Percentiles rank a stretch among this genome's conserved stretches.
Conservation (phyloP, 1,140 invertebrate genomes). For the Saccostrea echinata region DNA sequence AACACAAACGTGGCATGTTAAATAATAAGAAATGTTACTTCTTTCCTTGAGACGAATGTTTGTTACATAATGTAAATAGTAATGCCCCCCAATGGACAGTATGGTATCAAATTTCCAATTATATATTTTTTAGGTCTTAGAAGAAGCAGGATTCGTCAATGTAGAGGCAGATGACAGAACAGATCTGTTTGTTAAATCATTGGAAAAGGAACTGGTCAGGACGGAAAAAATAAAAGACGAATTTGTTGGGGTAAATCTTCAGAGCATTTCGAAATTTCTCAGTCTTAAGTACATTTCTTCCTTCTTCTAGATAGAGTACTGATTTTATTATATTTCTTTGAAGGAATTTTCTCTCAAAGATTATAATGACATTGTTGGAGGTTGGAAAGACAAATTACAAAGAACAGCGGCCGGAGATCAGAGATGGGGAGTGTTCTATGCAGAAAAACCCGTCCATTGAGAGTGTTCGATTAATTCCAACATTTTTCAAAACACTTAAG, state of each 20-base stretch:
- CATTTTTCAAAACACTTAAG: background rate
- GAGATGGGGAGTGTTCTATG: constrained; percentile 82
- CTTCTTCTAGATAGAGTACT: background rate
- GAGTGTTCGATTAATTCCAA: background rate
- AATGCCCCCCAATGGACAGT: too few species aligned
- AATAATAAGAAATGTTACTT: too few species aligned
- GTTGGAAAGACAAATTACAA: constrained; percentile 82
- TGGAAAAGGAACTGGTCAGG: constrained; percentile 81
- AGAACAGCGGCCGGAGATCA: constrained; percentile 81
- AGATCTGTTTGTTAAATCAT: constrained; percentile 81
- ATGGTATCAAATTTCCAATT: too few species aligned
- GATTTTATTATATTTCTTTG: constrained; percentile 27
- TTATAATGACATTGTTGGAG: constrained; percentile 81
- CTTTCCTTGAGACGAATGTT: too few species aligned
- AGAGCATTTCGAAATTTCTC: background rate
- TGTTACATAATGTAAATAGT: too few species aligned
- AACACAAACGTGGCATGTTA: too few species aligned
- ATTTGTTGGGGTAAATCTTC: constrained; percentile 80
- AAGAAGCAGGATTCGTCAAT: constrained; percentile 81
- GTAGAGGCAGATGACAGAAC: constrained; percentile 83
- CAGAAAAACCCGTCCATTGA: constrained; percentile 67
- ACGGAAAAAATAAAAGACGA: constrained; percentile 80
- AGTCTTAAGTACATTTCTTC: background rate
- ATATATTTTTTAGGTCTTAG: constrained; percentile 73
- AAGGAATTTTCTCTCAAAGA: constrained; percentile 78